A percentile compares a stretch with the other conserved stretches of the same genome.
Evolutionary conservation across 1,140 invertebrate genomes (phyloP).

Genomic region (Eufriesea mexicana): DNA sequence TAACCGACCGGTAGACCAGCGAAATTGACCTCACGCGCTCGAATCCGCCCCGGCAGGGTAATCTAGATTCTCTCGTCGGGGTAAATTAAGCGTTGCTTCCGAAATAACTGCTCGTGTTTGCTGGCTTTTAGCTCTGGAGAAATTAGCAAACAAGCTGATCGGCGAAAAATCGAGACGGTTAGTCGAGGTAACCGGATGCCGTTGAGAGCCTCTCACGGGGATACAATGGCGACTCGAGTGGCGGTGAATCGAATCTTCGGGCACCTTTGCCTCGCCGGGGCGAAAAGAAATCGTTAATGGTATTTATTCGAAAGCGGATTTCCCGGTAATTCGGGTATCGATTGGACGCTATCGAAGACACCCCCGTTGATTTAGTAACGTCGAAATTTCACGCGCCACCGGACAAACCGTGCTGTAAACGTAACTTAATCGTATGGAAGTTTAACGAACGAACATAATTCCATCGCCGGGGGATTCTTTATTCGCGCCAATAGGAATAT

Average conservation of each 20-base stretch:
- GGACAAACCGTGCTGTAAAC: not conserved
- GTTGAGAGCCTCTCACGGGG: no score
- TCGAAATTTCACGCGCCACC: no score
- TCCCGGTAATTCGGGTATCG: not conserved
- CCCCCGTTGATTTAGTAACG: not conserved
- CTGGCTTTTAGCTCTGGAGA: no score
- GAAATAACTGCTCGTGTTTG: constrained; percentile 1
- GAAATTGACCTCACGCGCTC: constrained; percentile 34
- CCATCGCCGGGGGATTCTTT: not conserved
- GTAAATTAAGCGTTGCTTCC: constrained; percentile 17
- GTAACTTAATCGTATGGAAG: not conserved
- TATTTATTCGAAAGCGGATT: not conserved
- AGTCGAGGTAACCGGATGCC: no score
- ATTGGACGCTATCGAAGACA: not conserved
- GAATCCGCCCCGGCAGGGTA: constrained; percentile 14
- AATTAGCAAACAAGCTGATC: not conserved
- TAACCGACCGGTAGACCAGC: constrained; percentile 30
- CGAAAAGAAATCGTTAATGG: no score
- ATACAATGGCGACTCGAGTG: no score
- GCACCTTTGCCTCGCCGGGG: no score
- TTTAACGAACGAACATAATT: constrained; percentile 13
- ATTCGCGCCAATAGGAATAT: not conserved
- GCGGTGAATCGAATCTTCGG: no score
- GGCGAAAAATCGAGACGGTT: not conserved
- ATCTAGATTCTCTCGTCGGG: constrained; percentile 11